Conservation (phyloP, 1,140 invertebrate genomes). For the Macrocentrus cingulum region DNA sequence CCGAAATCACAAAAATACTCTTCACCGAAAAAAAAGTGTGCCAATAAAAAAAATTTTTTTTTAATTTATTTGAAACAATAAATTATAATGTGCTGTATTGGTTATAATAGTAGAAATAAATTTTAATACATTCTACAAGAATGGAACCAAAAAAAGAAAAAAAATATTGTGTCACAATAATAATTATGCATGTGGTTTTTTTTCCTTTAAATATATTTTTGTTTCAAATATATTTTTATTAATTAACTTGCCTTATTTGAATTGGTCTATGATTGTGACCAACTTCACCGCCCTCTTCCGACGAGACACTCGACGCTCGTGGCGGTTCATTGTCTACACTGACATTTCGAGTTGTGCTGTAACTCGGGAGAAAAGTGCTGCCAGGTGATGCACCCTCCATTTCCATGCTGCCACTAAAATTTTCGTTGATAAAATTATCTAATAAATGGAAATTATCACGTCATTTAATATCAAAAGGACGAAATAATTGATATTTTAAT, state of each 20-base stretch:
- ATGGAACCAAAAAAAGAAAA: no score
- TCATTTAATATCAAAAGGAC: background rate
- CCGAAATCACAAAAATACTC: no score
- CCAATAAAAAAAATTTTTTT: no score
- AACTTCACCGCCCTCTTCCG: constrained; percentile 59
- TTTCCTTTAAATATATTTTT: background rate
- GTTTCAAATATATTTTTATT: constrained; percentile 13
- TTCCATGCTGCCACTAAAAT: constrained; percentile 73
- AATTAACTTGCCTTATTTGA: constrained; percentile 45
- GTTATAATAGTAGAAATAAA: constrained; percentile 19
- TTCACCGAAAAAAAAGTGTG: no score
- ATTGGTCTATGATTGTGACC: constrained; percentile 50
- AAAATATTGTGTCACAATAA: no score
- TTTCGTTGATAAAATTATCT: no score
- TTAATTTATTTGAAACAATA: no score
- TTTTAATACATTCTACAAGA: background rate
- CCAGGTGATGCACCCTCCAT: constrained; percentile 67
- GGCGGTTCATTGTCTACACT: constrained; percentile 61
- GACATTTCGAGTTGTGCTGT: constrained; percentile 58
- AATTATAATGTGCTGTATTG: no score
- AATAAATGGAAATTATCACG: background rate
- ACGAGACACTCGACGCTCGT: constrained; percentile 63
- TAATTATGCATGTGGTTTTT: no score
- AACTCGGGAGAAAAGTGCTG: constrained; percentile 54
- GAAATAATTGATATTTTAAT: no score